Evolutionary conservation across 2,797 vertebrate genomes (phyloP), one percentile per base, ranked within the genome.

Genomic region (Myotis daubentonii): DNA sequence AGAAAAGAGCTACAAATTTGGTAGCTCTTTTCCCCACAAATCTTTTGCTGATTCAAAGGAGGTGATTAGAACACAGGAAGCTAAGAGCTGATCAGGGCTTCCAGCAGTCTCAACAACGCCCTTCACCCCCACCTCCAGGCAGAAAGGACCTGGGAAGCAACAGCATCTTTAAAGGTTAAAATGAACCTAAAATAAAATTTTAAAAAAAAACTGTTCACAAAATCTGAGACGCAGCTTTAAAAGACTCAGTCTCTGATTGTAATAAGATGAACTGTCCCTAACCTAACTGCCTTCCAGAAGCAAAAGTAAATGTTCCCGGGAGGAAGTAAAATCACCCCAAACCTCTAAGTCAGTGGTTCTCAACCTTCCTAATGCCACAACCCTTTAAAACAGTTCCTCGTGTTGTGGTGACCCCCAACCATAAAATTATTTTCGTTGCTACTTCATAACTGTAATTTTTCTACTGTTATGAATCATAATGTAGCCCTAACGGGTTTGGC

Each of bases 11-110:
- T 17, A 62, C 36, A 36, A 83, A 57, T 84, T 22, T 44, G n/a
- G 16, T 22, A 51, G 13, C 33, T 11, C 8, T 88, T 66, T 88
- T 28, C 51, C 12, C 11, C 60, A 30, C 8, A 84, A 57, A 4
- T n/a, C 36, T 85, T 85, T 75, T 53, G 66, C 23, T 81, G 38
- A 92, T 47, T 85, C 81, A 71, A 86, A 87, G 33, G 28, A 79
- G 44, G 49, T 65, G 68, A 65, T 15, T 84, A 47, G 36, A 89
- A 89, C 23, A 30, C 10, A 62, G 53, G 70, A 94, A 65, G 19
- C 44, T 70, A 62, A 89, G 15, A 75, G 70, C 44, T 47, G 10
- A 51, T 44, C 11, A 53, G 30, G 10, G 62, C 22, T 84, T 91
- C 66, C 10, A 19, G 36, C 7, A n/a, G 55, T 75, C 85, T 94